These are phyloP conservation scores for Tetrax tetrax DNA, from an alignment of 2,113 vertebrate species.

Conservation along the genomic window DNA sequence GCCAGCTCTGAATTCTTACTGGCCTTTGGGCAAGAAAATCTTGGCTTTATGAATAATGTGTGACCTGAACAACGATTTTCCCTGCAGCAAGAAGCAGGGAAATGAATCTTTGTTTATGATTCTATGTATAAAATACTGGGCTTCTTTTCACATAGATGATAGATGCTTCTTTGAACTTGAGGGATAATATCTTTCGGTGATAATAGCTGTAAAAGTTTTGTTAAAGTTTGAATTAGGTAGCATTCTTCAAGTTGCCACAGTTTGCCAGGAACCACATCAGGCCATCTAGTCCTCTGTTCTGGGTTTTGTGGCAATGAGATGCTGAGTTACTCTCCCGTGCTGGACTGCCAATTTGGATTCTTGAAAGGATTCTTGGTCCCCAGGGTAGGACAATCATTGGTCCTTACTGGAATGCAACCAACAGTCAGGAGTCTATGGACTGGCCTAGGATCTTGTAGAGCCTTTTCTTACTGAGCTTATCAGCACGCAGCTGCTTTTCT, in stretches of 20 bases:
- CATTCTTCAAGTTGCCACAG: background rate
- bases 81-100: background rate
- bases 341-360: background rate
- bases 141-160: background rate
- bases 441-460: background rate
- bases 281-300: background rate
- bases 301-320: background rate
- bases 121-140: background rate
- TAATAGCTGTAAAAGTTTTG: background rate
- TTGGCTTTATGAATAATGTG: background rate
- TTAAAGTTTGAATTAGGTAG: background rate
- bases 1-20: background rate
- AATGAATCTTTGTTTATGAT: background rate
- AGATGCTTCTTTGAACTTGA: background rate
- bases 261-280: background rate
- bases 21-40: background rate
- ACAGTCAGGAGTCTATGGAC: background rate
- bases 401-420: background rate
- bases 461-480: slow-evolving; percentile 30
- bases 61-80: background rate
- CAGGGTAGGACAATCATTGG: background rate
- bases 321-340: background rate
- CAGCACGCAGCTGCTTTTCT: slow-evolving; percentile 36
- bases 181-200: background rate
- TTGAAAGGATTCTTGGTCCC: background rate